Evolutionary conservation across 2,113 vertebrate genomes (phyloP).

Genomic region (Formicarius rufipectus): DNA sequence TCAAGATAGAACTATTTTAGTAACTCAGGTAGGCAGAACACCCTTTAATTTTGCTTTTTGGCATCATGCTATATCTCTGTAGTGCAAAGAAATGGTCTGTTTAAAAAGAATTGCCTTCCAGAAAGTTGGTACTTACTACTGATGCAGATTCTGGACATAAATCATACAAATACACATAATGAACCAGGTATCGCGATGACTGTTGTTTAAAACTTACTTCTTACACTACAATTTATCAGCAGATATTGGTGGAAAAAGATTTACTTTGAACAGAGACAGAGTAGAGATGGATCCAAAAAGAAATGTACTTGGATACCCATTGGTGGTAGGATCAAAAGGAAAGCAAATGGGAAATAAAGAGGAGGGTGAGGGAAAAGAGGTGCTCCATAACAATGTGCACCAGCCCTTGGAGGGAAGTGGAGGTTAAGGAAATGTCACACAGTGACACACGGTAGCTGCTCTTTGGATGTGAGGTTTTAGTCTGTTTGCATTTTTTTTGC

Average conservation of each 20-base stretch:
- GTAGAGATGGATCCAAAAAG: background rate
- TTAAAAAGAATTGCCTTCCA: background rate
- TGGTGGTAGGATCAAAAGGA: background rate
- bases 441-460: background rate
- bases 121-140: background rate
- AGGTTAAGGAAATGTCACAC: background rate
- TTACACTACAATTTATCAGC: background rate
- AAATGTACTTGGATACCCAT: background rate
- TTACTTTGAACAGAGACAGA: background rate
- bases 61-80: background rate
- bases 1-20: background rate
- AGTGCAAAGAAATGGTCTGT: background rate
- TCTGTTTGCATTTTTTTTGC: background rate
- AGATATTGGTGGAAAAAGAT: background rate
- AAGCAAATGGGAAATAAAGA: background rate
- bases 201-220: background rate
- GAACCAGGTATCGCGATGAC: background rate
- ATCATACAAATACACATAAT: background rate
- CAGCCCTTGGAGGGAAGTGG: background rate
- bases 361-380: background rate
- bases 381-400: fast-evolving
- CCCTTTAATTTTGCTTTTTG: background rate
- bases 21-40: background rate
- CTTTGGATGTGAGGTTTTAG: background rate
- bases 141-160: background rate